These are phyloP conservation scores for Podilymbus podiceps DNA, from an alignment of 2,113 vertebrate species.

Conservation along the genomic window DNA sequence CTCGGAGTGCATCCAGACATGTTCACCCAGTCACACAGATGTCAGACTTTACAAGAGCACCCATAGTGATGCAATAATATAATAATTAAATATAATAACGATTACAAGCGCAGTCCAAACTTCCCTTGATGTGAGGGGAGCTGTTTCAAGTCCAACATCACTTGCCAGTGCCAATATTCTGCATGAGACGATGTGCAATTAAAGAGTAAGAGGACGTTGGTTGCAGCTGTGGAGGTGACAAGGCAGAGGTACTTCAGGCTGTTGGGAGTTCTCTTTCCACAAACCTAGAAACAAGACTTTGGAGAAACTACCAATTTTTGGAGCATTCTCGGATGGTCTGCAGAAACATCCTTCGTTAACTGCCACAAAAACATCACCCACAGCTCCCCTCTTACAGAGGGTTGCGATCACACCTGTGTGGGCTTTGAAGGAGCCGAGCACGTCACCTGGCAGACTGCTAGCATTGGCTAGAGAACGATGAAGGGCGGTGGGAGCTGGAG, in stretches of 20 bases:
- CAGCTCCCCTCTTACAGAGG: neutral
- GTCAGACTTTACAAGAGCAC: neutral
- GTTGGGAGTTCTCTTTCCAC: neutral
- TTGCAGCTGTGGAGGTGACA: constrained; percentile 32
- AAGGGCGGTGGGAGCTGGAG: neutral
- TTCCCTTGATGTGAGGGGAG: neutral
- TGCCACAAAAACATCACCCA: neutral
- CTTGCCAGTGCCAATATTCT: neutral
- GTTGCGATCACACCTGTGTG: neutral
- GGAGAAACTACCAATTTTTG: neutral
- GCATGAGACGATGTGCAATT: neutral
- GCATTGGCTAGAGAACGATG: neutral
- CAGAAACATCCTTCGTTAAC: neutral
- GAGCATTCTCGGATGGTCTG: neutral
- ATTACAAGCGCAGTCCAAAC: neutral
- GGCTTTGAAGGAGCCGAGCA: neutral
- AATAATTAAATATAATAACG: neutral
- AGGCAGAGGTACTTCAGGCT: neutral
- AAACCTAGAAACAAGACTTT: neutral
- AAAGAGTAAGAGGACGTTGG: neutral
- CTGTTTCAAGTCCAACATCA: neutral
- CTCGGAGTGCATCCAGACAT: neutral
- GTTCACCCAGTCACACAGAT: neutral
- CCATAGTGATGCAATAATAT: neutral
- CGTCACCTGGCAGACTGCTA: neutral